These are phyloP conservation scores for Drosophila fulvimacula DNA, from an alignment of 2,888 invertebrate genomes.

Conservation along the genomic window DNA sequence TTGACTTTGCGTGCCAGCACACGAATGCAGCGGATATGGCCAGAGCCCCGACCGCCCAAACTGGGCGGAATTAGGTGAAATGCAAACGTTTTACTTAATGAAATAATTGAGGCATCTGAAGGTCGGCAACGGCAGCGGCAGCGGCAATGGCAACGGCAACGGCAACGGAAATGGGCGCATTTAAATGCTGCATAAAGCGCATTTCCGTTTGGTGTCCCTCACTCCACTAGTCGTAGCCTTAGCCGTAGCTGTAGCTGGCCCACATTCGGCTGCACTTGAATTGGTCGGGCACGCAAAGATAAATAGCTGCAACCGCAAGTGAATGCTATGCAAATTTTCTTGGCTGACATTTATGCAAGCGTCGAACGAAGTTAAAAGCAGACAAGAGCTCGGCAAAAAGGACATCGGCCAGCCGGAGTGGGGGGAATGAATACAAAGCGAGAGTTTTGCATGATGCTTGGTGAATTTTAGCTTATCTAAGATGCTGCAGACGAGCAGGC, in stretches of 20 bases:
- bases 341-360: slow-evolving; percentile 67
- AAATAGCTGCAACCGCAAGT: slow-evolving; percentile 59
- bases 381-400: background rate
- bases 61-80: slow-evolving; percentile 76
- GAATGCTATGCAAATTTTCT: slow-evolving; percentile 66
- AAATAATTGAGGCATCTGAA: slow-evolving; percentile 78
- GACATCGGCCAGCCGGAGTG: slow-evolving; percentile 9
- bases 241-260: slow-evolving; percentile 32
- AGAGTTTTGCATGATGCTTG: slow-evolving; percentile 35
- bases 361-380: slow-evolving; percentile 8
- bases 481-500: slow-evolving; percentile 17
- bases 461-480: slow-evolving; percentile 46
- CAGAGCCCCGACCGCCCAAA: slow-evolving; percentile 19
- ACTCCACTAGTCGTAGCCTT: slow-evolving; percentile 1
- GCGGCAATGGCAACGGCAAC: slow-evolving; percentile 32
- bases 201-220: slow-evolving; percentile 60
- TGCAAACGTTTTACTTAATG: slow-evolving; percentile 79
- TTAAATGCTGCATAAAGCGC: slow-evolving; percentile 75
- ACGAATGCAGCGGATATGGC: slow-evolving; percentile 72
- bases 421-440: slow-evolving; percentile 7
- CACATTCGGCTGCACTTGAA: slow-evolving; percentile 59
- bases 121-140: slow-evolving; percentile 57
- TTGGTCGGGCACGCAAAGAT: slow-evolving; percentile 51
- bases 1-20: slow-evolving; percentile 64
- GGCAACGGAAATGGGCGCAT: slow-evolving; percentile 65